Evolutionary conservation across 1,140 invertebrate genomes (phyloP).

Genomic region (Drosophila parvula): DNA sequence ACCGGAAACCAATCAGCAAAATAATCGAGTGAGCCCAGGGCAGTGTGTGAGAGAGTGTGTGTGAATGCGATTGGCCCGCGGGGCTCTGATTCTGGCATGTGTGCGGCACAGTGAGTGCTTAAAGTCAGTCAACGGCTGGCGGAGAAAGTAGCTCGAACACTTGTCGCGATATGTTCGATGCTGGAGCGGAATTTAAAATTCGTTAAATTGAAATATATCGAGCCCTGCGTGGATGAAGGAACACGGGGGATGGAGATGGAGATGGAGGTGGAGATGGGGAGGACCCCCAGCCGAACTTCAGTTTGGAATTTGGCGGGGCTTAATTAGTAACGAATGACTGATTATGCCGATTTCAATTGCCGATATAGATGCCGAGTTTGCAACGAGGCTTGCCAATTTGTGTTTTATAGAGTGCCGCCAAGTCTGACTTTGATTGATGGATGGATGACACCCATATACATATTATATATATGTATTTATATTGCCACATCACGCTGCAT

Average conservation of each 20-base stretch:
- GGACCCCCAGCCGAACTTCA: background rate
- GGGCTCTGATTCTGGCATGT: slow-evolving; percentile 64
- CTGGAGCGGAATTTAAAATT: slow-evolving; percentile 19
- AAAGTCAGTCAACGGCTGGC: slow-evolving; percentile 33
- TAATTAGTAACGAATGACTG: slow-evolving; percentile 20
- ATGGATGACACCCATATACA: background rate
- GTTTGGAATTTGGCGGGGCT: background rate
- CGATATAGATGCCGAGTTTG: slow-evolving; percentile 1
- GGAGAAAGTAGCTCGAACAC: slow-evolving; percentile 2
- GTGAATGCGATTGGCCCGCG: slow-evolving; percentile 47
- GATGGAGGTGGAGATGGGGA: background rate
- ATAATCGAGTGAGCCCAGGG: slow-evolving; percentile 74
- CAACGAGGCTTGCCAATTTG: background rate
- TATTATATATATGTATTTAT: background rate
- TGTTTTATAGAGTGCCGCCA: background rate
- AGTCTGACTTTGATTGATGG: slow-evolving; percentile 17
- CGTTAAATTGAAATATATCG: slow-evolving; percentile 2
- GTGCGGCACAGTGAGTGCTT: slow-evolving; percentile 30
- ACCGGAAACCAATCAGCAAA: slow-evolving; percentile 80
- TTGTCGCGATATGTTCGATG: slow-evolving; percentile 9
- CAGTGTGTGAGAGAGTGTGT: slow-evolving; percentile 9
- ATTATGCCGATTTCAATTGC: slow-evolving; percentile 12
- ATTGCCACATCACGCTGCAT: slow-evolving; percentile 6
- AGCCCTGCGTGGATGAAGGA: too few species aligned
- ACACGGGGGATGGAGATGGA: background rate